These are phyloP conservation scores for Semicossyphus pulcher DNA, from an alignment of 2,113 vertebrate genomes.

Conservation along the genomic window DNA sequence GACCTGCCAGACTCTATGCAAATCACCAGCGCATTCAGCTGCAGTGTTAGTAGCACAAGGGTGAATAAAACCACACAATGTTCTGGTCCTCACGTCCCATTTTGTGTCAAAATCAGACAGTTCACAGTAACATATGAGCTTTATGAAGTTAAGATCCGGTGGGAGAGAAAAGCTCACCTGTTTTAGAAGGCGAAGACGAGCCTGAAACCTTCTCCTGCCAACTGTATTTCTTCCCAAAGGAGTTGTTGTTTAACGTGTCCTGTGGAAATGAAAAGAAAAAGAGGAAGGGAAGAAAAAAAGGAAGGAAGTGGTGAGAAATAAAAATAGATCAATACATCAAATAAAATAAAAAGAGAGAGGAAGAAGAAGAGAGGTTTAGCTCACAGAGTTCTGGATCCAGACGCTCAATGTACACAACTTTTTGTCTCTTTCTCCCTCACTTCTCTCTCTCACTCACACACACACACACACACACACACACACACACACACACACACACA, in stretches of 20 bases:
- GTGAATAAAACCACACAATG: too few relatives aligned
- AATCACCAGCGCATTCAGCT: slow-evolving; percentile 13
- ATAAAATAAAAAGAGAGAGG: background rate
- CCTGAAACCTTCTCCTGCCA: slow-evolving; percentile 98
- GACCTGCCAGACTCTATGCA: slow-evolving; percentile 14
- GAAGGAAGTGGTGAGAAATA: slow-evolving; percentile 25
- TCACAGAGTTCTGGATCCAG: slow-evolving; percentile 37
- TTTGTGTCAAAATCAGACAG: background rate
- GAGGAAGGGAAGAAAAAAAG: slow-evolving; percentile 6
- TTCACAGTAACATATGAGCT: background rate
- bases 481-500: slow-evolving; percentile 46
- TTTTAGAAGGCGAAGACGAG: slow-evolving; percentile 94
- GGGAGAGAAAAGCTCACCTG: slow-evolving; percentile 84
- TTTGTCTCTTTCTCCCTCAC: slow-evolving; percentile 20
- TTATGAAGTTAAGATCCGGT: background rate
- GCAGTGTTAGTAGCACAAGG: background rate
- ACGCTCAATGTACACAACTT: slow-evolving; percentile 49
- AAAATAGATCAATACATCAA: background rate
- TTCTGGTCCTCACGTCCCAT: too few relatives aligned
- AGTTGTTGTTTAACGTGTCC: slow-evolving; percentile 99
- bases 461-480: slow-evolving; percentile 31
- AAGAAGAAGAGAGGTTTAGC: background rate
- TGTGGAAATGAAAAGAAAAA: slow-evolving; percentile 64
- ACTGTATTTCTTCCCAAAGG: slow-evolving; percentile 97
- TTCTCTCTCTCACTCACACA: background rate